These are phyloP conservation scores for Danaus plexippus DNA, from an alignment of 1,140 invertebrate species.

Conservation along the genomic window DNA sequence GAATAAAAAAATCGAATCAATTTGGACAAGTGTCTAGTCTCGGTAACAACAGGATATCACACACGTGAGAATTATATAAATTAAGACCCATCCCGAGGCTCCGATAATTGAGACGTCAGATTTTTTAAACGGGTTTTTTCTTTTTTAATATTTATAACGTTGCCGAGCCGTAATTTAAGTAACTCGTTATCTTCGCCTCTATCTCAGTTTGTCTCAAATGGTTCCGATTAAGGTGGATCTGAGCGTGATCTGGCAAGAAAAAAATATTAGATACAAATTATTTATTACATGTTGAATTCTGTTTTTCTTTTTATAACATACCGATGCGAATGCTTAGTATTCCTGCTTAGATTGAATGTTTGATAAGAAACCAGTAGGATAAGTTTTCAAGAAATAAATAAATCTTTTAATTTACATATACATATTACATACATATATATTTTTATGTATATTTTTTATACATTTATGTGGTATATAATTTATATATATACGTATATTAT, in stretches of 20 bases:
- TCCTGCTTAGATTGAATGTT: no score
- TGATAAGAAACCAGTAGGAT: no score
- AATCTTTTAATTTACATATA: no score
- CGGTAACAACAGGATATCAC: constrained; percentile 56
- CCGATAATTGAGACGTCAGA: constrained; percentile 68
- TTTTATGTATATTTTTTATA: no score
- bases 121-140: constrained; percentile 46
- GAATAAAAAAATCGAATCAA: no score
- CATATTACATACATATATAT: no score
- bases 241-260: constrained; percentile 26
- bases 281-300: no score
- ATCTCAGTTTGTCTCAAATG: constrained; percentile 44
- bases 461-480: no score
- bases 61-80: constrained; percentile 67
- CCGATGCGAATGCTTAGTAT: no score
- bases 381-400: no score
- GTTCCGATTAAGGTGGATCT: constrained; percentile 40
- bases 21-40: constrained; percentile 5
- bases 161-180: constrained; percentile 57
- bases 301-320: no score
- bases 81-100: constrained; percentile 32
- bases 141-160: constrained; percentile 66
- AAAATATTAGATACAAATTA: constrained; percentile 1
- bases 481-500: no score
- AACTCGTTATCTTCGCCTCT: constrained; percentile 54